Percentiles rank a stretch among this genome's conserved stretches.
Conservation (phyloP, 35 echinoderm and acorn worm genomes). For the Heliocidaris tuberculata region DNA sequence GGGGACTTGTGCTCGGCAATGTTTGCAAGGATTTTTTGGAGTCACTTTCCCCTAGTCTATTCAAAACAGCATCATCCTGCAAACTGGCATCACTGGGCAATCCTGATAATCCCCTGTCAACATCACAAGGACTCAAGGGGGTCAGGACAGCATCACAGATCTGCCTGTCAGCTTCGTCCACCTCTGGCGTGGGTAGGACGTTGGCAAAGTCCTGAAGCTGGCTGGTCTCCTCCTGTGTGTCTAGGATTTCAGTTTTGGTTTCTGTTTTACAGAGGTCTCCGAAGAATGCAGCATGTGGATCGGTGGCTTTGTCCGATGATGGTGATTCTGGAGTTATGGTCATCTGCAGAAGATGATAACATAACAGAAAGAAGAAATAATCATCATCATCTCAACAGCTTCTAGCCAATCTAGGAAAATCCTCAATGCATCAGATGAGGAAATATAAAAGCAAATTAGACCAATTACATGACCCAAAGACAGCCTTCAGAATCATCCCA, state of each 20-base stretch:
- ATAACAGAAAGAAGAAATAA: background rate
- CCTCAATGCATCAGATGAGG: no score
- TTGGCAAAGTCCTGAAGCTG: slow-evolving; percentile 23
- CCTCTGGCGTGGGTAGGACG: slow-evolving; percentile 1
- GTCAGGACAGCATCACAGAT: slow-evolving; percentile 31
- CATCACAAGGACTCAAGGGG: background rate
- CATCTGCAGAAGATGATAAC: background rate
- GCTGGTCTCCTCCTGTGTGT: background rate
- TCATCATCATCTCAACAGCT: no score
- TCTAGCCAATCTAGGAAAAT: no score
- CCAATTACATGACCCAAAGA: no score
- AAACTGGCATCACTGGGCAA: background rate
- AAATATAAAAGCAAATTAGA: no score
- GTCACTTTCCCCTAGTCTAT: background rate
- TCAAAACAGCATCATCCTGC: background rate
- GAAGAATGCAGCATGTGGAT: slow-evolving; percentile 41
- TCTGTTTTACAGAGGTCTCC: slow-evolving; percentile 41
- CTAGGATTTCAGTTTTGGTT: background rate
- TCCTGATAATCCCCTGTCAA: background rate
- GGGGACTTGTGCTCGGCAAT: background rate
- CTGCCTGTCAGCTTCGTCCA: slow-evolving; percentile 18
- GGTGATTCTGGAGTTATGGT: slow-evolving; percentile 16
- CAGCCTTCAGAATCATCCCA: no score
- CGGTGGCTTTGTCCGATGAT: background rate
- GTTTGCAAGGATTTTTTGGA: background rate